Evolutionary conservation across 2,888 invertebrate genomes (phyloP).

Genomic region (Mimas tiliae): DNA sequence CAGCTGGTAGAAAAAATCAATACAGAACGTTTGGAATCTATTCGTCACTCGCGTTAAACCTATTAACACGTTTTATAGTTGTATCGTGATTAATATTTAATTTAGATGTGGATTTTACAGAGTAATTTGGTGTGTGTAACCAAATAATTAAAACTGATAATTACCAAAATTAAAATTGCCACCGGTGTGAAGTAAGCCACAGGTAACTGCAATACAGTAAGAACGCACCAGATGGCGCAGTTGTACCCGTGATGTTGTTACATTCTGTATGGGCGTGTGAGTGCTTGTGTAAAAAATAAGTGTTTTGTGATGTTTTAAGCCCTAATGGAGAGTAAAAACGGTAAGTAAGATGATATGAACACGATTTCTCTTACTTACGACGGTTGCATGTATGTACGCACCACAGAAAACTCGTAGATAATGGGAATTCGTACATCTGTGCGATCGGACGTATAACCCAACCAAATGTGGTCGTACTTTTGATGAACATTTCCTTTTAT

Average conservation of each 20-base stretch:
- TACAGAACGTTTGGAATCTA: constrained; percentile 41
- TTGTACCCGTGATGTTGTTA: constrained; percentile 81
- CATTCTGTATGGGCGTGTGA: constrained; percentile 82
- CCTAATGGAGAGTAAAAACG: constrained; percentile 71
- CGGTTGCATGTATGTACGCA: constrained; percentile 43
- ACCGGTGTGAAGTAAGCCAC: constrained; percentile 64
- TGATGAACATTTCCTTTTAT: constrained; percentile 56
- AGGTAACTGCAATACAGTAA: constrained; percentile 56
- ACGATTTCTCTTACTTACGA: constrained; percentile 37
- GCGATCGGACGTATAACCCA: constrained; percentile 74
- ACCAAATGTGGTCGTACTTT: constrained; percentile 67
- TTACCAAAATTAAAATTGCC: constrained; percentile 45
- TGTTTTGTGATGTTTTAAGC: constrained; percentile 80
- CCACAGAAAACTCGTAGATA: constrained; percentile 68
- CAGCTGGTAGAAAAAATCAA: constrained; percentile 79
- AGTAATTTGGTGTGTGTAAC: background rate
- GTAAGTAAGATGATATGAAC: constrained; percentile 66
- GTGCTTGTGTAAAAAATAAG: constrained; percentile 80
- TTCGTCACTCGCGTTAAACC: constrained; percentile 11
- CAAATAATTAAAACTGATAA: constrained; percentile 1
- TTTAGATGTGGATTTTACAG: background rate
- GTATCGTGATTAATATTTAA: constrained; percentile 11
- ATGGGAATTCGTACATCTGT: constrained; percentile 78
- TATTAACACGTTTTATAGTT: constrained; percentile 19
- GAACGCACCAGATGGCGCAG: constrained; percentile 78